Evolutionary conservation across 1,140 invertebrate genomes (phyloP).

Genomic region (Globodera ellingtonae): DNA sequence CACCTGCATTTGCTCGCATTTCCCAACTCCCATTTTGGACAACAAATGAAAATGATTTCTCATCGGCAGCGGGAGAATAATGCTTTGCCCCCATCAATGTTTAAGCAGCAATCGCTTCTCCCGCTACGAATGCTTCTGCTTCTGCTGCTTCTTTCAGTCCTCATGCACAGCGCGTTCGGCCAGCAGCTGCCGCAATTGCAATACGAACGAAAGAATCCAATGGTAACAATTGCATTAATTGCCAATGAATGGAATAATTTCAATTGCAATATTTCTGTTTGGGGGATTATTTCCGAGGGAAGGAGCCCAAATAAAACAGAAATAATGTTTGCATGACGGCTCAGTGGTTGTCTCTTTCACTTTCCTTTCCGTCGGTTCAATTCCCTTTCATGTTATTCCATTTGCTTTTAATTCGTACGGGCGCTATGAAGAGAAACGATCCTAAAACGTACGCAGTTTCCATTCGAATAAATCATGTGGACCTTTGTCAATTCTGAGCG

Average conservation of each 20-base stretch:
- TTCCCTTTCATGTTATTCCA: background rate
- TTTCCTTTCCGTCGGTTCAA: background rate
- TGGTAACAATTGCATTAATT: background rate
- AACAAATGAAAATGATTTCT: background rate
- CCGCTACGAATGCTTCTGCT: background rate
- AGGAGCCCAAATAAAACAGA: too few species aligned
- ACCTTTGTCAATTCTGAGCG: constrained; percentile 2
- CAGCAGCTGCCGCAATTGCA: background rate
- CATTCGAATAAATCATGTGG: background rate
- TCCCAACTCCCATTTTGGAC: background rate
- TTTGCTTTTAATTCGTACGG: background rate
- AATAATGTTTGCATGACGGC: too few species aligned
- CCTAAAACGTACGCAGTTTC: background rate
- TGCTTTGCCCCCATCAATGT: background rate
- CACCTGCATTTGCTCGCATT: background rate
- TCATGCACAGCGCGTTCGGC: background rate
- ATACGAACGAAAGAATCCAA: background rate
- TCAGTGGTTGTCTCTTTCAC: background rate
- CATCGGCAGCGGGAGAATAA: background rate
- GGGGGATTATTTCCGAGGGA: too few species aligned
- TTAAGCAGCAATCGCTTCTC: background rate
- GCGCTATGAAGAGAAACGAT: background rate
- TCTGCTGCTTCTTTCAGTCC: background rate
- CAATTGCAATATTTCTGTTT: too few species aligned
- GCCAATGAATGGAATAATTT: too few species aligned